phyloP scores from a whole-genome alignment of 2,888 invertebrate species.

The Pyrrhosoma nymphula region DNA sequence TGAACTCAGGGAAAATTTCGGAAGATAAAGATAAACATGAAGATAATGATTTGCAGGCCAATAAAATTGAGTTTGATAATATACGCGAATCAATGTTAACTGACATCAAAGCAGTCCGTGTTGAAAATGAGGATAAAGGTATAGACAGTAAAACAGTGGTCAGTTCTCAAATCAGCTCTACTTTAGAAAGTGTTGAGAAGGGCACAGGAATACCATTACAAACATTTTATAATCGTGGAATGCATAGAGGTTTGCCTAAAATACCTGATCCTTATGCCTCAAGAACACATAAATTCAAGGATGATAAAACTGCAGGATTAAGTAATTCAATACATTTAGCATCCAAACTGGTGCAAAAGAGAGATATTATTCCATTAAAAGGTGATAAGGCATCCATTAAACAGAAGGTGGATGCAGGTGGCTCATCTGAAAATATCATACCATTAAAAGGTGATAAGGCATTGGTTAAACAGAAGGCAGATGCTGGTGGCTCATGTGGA shows the following conservation, averaged over 20 bases:
- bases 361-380: neutral
- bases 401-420: neutral
- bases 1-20: constrained; percentile 6
- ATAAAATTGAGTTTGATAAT: constrained; percentile 56
- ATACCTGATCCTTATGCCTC: neutral
- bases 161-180: neutral
- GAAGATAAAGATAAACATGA: constrained; percentile 38
- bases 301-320: neutral
- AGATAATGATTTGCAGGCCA: constrained; percentile 50
- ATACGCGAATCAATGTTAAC: constrained; percentile 47
- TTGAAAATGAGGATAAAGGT: neutral
- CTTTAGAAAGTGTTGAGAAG: constrained; percentile 46
- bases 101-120: neutral
- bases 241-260: constrained; percentile 39
- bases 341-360: neutral
- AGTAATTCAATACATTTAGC: neutral
- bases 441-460: too few species aligned
- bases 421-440: neutral
- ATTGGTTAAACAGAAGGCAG: too few species aligned
- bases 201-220: constrained; percentile 44
- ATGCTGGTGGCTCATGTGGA: too few species aligned
- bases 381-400: neutral
- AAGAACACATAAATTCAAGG: neutral
- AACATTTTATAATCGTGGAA: constrained; percentile 32
- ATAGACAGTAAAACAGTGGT: neutral